phyloP scores from a whole-genome alignment of 2,113 vertebrate genomes.

The Vulpes vulpes region DNA sequence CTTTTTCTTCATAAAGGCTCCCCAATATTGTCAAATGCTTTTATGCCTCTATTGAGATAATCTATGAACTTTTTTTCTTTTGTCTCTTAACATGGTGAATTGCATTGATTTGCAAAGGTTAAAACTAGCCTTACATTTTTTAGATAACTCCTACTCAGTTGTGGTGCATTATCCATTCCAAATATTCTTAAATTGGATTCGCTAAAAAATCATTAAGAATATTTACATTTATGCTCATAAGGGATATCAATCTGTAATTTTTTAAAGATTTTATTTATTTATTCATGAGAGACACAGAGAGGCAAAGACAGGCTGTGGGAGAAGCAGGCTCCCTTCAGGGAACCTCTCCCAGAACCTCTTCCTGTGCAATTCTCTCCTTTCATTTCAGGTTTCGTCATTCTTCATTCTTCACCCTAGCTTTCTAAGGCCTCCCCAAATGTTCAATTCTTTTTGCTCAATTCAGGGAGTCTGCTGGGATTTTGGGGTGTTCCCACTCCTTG shows the following conservation, averaged over 20 bases:
- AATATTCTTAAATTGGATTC: not conserved
- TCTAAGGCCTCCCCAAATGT: not conserved
- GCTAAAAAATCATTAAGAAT: not conserved
- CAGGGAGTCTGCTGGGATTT: not conserved
- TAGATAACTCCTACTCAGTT: not conserved
- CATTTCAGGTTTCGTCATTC: not conserved
- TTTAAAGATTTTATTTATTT: not conserved
- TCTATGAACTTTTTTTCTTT: not conserved
- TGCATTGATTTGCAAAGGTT: not conserved
- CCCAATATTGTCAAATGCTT: not conserved
- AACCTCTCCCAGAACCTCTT: not conserved
- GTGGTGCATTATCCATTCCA: not conserved
- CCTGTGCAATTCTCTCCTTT: not conserved
- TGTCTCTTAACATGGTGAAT: not conserved
- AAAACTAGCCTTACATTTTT: not conserved
- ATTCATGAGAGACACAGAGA: too few species aligned
- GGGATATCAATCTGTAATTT: not conserved
- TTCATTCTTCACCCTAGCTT: not conserved
- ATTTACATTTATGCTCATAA: not conserved
- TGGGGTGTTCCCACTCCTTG: not conserved
- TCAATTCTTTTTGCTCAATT: not conserved
- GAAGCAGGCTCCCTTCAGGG: too few species aligned
- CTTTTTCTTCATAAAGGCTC: not conserved
- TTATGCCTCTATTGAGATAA: not conserved
- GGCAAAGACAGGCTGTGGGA: too few species aligned